These are phyloP conservation scores for Orientallactaga sibirica DNA, from an alignment of 2,797 vertebrate genomes.

Conservation along the genomic window DNA sequence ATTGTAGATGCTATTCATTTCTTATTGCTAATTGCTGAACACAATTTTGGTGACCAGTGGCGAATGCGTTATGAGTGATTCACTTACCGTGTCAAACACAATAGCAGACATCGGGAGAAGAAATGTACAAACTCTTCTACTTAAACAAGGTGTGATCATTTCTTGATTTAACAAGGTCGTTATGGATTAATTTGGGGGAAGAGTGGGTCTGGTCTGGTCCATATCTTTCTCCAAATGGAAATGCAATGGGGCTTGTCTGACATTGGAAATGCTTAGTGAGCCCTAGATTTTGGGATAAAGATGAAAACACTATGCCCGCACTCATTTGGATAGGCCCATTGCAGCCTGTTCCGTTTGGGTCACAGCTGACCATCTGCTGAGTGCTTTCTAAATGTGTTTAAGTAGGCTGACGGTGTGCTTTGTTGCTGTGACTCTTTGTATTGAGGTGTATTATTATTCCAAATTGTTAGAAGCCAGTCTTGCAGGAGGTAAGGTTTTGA, in stretches of 20 bases:
- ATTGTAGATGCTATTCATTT: slow-evolving; percentile 13
- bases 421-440: slow-evolving; percentile 81
- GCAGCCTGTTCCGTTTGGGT: slow-evolving; percentile 78
- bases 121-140: neutral
- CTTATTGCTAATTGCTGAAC: neutral
- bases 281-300: slow-evolving; percentile 67
- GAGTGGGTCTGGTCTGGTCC: neutral
- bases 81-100: neutral
- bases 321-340: slow-evolving; percentile 59
- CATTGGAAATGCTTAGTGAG: slow-evolving; percentile 49
- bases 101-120: neutral
- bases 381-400: slow-evolving; percentile 78
- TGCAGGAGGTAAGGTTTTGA: slow-evolving; percentile 82
- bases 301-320: slow-evolving; percentile 58
- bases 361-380: slow-evolving; percentile 82
- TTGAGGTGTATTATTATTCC: slow-evolving; percentile 80
- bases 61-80: neutral
- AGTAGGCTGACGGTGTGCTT: slow-evolving; percentile 79
- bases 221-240: slow-evolving; percentile 49
- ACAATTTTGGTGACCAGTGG: neutral
- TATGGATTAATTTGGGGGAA: neutral
- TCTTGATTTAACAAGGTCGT: slow-evolving; percentile 22
- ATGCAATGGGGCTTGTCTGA: slow-evolving; percentile 39
- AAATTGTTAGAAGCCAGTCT: slow-evolving; percentile 82
- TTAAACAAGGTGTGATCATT: neutral